phyloP scores from a whole-genome alignment of 2,113 vertebrate species.

The Microtus montanus region DNA sequence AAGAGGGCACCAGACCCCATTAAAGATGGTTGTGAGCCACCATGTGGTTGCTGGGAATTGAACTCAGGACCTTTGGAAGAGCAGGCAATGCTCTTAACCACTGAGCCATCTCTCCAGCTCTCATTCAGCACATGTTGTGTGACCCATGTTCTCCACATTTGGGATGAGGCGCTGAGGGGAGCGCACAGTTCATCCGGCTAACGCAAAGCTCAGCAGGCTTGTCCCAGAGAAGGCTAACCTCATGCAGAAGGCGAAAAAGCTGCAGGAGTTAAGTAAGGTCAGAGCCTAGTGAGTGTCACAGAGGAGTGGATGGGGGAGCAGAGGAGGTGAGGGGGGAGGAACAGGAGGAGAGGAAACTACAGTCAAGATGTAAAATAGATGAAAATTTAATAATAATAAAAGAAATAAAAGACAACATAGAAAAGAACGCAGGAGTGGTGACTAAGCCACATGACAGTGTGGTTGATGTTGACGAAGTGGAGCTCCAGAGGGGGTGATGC shows the following conservation, averaged over 20 bases:
- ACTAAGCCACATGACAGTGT: neutral
- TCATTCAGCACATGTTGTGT: neutral
- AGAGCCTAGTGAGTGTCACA: neutral
- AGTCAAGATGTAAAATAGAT: no score
- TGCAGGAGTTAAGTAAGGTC: neutral
- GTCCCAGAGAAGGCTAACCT: neutral
- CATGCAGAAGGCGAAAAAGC: neutral
- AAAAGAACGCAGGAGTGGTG: neutral
- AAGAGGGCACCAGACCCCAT: no score
- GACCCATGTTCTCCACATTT: neutral
- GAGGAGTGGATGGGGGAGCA: no score
- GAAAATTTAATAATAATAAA: no score
- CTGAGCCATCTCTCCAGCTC: no score
- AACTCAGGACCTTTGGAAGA: no score
- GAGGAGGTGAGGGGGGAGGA: no score
- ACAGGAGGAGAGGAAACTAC: no score
- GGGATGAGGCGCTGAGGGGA: neutral
- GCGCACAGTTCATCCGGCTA: neutral
- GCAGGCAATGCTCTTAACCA: no score
- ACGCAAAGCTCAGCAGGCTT: neutral
- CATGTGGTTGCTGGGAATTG: no score
- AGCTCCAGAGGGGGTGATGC: neutral
- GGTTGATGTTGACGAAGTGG: slow-evolving; percentile 3
- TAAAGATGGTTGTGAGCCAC: no score
- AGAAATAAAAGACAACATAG: no score